Conservation (phyloP, 2,888 invertebrate species). For the Andricus curvator region DNA sequence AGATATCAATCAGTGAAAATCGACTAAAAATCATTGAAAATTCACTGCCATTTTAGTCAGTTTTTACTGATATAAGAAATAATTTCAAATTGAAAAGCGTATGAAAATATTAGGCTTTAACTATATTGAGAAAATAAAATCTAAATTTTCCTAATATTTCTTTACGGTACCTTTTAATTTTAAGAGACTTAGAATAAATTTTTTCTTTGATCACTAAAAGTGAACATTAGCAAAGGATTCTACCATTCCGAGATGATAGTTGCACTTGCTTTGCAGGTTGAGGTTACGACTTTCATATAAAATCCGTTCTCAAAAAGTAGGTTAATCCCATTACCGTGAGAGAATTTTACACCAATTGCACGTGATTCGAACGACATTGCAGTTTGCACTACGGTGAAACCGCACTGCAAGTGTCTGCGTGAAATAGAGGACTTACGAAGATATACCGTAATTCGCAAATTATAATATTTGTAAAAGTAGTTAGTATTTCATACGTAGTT, state of each 20-base stretch:
- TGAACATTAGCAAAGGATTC: not conserved
- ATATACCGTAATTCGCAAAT: conserved; percentile 28
- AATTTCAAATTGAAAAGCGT: too few species aligned
- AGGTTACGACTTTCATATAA: conserved; percentile 58
- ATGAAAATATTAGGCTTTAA: too few species aligned
- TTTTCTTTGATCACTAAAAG: not conserved
- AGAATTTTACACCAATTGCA: conserved; percentile 50
- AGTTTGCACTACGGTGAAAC: conserved; percentile 24
- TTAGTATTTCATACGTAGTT: conserved; percentile 1
- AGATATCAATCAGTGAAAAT: too few species aligned
- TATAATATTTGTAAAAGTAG: conserved; percentile 29
- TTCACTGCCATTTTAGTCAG: too few species aligned
- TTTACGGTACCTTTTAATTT: too few species aligned
- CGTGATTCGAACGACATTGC: conserved; percentile 30
- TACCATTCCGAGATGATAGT: not conserved
- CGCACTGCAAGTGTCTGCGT: conserved; percentile 26
- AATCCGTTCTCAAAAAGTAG: conserved; percentile 57
- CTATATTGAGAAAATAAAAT: too few species aligned
- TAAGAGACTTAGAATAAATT: too few species aligned
- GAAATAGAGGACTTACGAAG: conserved; percentile 12
- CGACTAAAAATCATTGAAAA: too few species aligned
- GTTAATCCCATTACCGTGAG: conserved; percentile 59
- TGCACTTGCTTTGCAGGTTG: conserved; percentile 2
- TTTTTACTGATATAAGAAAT: too few species aligned
- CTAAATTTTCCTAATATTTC: too few species aligned